These are phyloP conservation scores for Melanostoma mellinum DNA, from an alignment of 2,888 invertebrate species.

Conservation along the genomic window DNA sequence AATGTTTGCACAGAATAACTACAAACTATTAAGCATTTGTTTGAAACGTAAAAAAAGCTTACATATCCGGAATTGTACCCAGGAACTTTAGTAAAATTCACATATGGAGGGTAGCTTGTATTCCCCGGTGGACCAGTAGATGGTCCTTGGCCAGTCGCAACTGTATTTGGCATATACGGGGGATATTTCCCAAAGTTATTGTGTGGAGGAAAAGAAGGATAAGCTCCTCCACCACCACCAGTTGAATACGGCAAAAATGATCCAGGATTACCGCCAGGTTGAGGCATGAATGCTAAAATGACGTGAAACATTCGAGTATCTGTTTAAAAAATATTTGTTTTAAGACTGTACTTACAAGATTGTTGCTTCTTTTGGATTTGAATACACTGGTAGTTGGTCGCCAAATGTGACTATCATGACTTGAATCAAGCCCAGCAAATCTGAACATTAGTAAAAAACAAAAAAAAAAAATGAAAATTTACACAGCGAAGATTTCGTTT, in stretches of 20 bases:
- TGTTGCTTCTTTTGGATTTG: slow-evolving; percentile 85
- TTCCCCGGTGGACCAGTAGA: slow-evolving; percentile 75
- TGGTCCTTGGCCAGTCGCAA: slow-evolving; percentile 74
- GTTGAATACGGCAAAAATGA: slow-evolving; percentile 84
- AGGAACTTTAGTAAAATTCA: slow-evolving; percentile 80
- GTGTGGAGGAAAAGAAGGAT: slow-evolving; percentile 81
- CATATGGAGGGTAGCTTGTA: slow-evolving; percentile 83
- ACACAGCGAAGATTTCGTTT: not conserved
- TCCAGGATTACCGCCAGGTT: slow-evolving; percentile 77
- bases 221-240: slow-evolving; percentile 79
- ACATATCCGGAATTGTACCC: slow-evolving; percentile 79
- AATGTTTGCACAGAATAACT: too few relatives aligned
- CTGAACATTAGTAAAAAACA: slow-evolving; percentile 86
- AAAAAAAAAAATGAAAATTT: slow-evolving; percentile 70
- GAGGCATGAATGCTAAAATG: slow-evolving; percentile 81
- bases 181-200: slow-evolving; percentile 82
- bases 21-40: too few relatives aligned
- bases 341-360: slow-evolving; percentile 74
- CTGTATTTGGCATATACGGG: slow-evolving; percentile 76
- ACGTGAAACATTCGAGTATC: too few relatives aligned
- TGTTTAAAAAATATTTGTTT: not conserved
- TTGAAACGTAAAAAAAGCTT: slow-evolving; percentile 43
- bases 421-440: slow-evolving; percentile 93
- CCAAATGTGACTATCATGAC: slow-evolving; percentile 96
- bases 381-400: slow-evolving; percentile 96